Conservation (phyloP, 2,888 invertebrate genomes). For the Apamea epomidion region DNA sequence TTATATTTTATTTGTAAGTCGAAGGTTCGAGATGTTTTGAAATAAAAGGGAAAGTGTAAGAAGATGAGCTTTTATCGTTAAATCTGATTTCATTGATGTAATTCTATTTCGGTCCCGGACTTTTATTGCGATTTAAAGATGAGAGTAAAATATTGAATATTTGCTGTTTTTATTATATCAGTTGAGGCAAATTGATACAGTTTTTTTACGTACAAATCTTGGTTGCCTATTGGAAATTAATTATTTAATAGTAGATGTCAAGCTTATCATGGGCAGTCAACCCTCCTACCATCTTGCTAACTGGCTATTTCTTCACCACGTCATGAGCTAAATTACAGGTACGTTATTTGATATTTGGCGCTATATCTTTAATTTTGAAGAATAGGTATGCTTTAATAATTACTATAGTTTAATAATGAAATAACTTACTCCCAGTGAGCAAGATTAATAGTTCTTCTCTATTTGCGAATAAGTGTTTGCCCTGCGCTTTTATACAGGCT, state of each 20-base stretch:
- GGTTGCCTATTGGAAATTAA: background rate
- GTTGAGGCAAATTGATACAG: background rate
- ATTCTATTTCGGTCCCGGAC: background rate
- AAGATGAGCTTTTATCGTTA: constrained; percentile 25
- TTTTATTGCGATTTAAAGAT: constrained; percentile 19
- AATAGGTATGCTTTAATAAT: background rate
- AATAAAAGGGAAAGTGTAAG: constrained; percentile 16
- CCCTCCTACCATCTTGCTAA: background rate
- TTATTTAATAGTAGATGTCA: background rate
- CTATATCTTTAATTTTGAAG: background rate
- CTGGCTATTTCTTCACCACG: background rate
- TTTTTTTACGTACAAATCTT: background rate
- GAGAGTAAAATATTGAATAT: background rate
- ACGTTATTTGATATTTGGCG: background rate
- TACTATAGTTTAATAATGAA: background rate
- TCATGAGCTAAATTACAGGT: background rate
- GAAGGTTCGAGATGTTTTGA: constrained; percentile 13
- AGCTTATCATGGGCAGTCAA: too few species aligned
- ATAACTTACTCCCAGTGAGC: background rate
- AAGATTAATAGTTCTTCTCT: background rate
- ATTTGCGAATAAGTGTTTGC: too few species aligned
- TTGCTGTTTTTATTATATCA: background rate
- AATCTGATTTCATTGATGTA: constrained; percentile 34
- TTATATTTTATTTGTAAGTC: constrained; percentile 37
- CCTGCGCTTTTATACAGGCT: background rate